Percentiles rank a stretch among this genome's conserved stretches.
Evolutionary conservation across 2,113 vertebrate genomes (phyloP).

Genomic region (Setophaga kirtlandii): DNA sequence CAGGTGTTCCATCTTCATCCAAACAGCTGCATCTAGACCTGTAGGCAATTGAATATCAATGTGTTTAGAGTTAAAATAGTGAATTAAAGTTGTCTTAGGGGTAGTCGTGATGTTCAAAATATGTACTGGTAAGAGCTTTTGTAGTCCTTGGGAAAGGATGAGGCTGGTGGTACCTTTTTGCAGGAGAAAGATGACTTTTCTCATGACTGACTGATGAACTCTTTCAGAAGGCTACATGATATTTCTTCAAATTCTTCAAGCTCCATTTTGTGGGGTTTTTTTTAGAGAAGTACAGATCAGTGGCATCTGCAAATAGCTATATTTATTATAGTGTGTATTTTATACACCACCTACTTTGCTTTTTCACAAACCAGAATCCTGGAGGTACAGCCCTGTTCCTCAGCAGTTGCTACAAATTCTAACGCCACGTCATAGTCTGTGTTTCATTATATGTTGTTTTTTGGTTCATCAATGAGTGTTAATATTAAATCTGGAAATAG

Average conservation of each 20-base stretch:
- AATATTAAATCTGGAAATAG: neutral
- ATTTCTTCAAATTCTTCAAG: neutral
- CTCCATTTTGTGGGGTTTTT: neutral
- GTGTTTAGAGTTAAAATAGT: neutral
- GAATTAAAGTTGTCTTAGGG: neutral
- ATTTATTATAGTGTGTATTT: neutral
- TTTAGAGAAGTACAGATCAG: neutral
- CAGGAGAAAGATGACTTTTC: neutral
- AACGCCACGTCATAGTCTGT: neutral
- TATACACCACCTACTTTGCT: neutral
- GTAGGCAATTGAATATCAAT: neutral
- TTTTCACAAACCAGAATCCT: neutral
- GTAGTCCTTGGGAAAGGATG: neutral
- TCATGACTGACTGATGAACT: neutral
- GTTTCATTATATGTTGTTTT: neutral
- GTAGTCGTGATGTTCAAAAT: neutral
- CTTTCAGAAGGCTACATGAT: neutral
- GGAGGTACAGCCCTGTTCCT: neutral
- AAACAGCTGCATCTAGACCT: neutral
- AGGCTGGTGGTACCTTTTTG: neutral
- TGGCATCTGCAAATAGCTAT: neutral
- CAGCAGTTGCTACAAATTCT: neutral
- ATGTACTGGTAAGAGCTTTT: rapidly evolving
- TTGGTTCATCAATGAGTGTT: neutral
- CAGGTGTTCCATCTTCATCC: neutral